Base-by-base conservation (phyloP, 1,140 invertebrate species). In the Sitobion miscanthi region DNA sequence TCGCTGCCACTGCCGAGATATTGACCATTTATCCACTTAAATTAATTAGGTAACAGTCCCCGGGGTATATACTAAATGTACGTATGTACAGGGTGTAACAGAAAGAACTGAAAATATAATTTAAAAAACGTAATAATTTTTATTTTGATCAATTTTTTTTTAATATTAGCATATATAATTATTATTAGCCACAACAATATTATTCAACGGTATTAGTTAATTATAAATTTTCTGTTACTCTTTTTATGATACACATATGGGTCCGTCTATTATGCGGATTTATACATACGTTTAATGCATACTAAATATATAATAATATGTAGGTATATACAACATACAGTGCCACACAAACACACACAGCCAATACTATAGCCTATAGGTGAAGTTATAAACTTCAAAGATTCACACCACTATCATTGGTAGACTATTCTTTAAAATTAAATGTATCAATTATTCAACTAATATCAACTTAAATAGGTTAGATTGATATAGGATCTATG, bases 11-110 rank as follows among this genome's bases (percentile, higher is more conserved):
- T 30, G 17, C 14, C 45, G 30, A 35, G 38, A 42, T 45, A 38
- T 38, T 25, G 91, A 57, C 82, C n/a, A 54, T 93, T 93, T 93
- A 93, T 85, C 91, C 77, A 93, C 91, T 93, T 93, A 93, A 86
- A 93, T 93, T 86, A 93, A 93, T 93, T 93, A 42, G 42, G 42
- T 42, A 93, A 93, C 35, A n/a, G 82, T 42, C 90, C 38, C 35
- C n/a, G 90, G 47, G 45, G 62, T 42, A 57, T 87, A 85, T 85
- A 30, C 3, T 17, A 49, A n/a, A 87, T 49, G 38, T 17, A 4
- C 21, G 0, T 30, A 47, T 30, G 35, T 21, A 38, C 21, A 25
- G 38, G 23, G 9, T 85, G 62, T n/a, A 77, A 77, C 62, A n/a
- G n/a, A n/a, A 77, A 77, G 0, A n/a, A n/a, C 62, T 77, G 62